phyloP scores from a whole-genome alignment of 1,140 invertebrate genomes.

The Drosophila dunni region DNA sequence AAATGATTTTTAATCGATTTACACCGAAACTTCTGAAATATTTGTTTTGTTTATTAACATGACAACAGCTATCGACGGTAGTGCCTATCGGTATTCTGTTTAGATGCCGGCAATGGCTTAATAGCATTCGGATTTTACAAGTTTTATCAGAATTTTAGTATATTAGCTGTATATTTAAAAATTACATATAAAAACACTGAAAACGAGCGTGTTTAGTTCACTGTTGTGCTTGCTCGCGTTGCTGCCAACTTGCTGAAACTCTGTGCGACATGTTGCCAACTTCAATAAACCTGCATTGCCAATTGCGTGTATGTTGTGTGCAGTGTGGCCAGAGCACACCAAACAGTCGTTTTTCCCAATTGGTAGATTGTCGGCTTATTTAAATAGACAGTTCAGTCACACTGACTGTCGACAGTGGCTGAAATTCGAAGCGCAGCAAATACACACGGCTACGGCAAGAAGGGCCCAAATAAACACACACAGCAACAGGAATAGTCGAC shows the following conservation, averaged over 20 bases:
- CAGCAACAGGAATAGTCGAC: conserved; percentile 57
- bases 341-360: conserved; percentile 10
- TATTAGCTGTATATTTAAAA: too few species aligned
- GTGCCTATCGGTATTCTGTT: background rate
- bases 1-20: too few species aligned
- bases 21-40: background rate
- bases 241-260: conserved; percentile 15
- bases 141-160: too few species aligned
- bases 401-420: conserved; percentile 47
- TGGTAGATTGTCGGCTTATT: conserved; percentile 2
- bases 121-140: background rate
- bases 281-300: background rate
- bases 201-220: background rate
- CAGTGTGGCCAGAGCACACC: conserved; percentile 15
- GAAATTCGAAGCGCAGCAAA: conserved; percentile 63
- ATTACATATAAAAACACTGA: too few species aligned
- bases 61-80: background rate
- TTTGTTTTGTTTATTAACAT: background rate
- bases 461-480: conserved; percentile 29
- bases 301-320: background rate
- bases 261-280: conserved; percentile 6
- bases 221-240: background rate
- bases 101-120: background rate
- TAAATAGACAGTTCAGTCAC: conserved; percentile 16
- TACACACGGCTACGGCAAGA: conserved; percentile 45